Evolutionary conservation across 1,140 invertebrate species (phyloP), one percentile per base, ranked within the genome.

Genomic region (Chrysomallon squamiferum): DNA sequence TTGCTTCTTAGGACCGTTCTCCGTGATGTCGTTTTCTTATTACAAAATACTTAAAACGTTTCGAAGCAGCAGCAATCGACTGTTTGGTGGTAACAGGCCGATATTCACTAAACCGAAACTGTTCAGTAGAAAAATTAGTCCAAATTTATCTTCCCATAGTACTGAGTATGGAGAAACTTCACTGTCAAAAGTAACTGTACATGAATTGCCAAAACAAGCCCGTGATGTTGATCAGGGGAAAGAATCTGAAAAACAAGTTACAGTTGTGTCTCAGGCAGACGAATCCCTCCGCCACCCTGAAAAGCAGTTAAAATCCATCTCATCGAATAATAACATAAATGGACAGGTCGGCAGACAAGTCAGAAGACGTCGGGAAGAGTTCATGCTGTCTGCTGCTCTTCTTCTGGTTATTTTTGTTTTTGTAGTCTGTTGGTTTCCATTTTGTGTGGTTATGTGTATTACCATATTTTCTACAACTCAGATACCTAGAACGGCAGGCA

Each of bases 361-460:
- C n/a, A 56, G 66, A 9, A 33, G 65, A 11, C 30, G 68, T 27
- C 50, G 50, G 3, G 77, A 79, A 25, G 78, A 82, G 60, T 65
- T 79, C 33, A 64, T 72, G 35, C 65, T 82, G n/a, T 66, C 78
- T 0, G 29, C 64, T 2, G 69, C 73, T 4, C 54, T 82, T 2
- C 64, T 77, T 4, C 65, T 79, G 6, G 73, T 79, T 11, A 73
- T 82, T 15, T 35, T 77, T 9, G 56, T 72, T 2, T 82, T 82
- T 63, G 67, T 82, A 13, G 32, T 79, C 18, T 77, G 68, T 49
- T 82, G 80, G 80, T 56, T 80, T 2, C 78, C 80, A 13, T 82
- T 78, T 64, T 82, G 80, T 67, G 63, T 82, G 7, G 76, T 75
- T 35, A 82, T 82, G 80, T 69, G 80, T 35, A 41, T 78, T 27